phyloP scores from a whole-genome alignment of 53 echinoderm and acorn worm genomes.

The Patiria pectinifera region DNA sequence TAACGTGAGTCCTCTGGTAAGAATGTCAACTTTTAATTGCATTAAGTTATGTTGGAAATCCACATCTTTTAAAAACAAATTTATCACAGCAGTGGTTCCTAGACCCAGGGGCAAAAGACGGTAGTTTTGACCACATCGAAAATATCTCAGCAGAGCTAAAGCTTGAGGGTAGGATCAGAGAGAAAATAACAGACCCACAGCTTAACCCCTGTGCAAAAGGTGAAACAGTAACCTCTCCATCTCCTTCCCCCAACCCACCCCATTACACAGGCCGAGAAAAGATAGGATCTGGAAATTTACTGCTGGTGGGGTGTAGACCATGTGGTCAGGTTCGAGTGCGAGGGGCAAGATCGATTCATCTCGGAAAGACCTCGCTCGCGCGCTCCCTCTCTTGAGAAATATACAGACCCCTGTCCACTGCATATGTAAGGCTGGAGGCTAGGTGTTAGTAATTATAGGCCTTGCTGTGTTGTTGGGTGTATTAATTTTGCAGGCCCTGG shows the following conservation, averaged over 20 bases:
- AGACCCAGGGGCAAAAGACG: not conserved
- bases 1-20: too few species aligned
- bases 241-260: too few species aligned
- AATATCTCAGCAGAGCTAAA: not conserved
- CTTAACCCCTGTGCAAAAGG: constrained; percentile 3
- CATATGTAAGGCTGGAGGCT: not conserved
- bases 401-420: constrained; percentile 15
- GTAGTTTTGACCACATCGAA: not conserved
- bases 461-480: constrained; percentile 42
- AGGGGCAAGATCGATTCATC: constrained; percentile 51
- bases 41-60: not conserved
- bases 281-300: not conserved
- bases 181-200: not conserved
- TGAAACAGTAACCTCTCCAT: constrained; percentile 8
- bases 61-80: not conserved
- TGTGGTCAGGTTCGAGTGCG: constrained; percentile 25
- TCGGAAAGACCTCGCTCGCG: constrained; percentile 2
- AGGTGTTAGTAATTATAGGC: constrained; percentile 37
- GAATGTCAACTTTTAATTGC: not conserved
- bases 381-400: constrained; percentile 28
- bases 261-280: not conserved
- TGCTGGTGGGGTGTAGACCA: not conserved
- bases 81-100: not conserved
- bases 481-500: constrained; percentile 36
- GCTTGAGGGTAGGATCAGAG: constrained; percentile 22